Percentiles rank a stretch among this genome's conserved stretches.
phyloP scores from a whole-genome alignment of 2,113 vertebrate species.

The Vimba vimba region DNA sequence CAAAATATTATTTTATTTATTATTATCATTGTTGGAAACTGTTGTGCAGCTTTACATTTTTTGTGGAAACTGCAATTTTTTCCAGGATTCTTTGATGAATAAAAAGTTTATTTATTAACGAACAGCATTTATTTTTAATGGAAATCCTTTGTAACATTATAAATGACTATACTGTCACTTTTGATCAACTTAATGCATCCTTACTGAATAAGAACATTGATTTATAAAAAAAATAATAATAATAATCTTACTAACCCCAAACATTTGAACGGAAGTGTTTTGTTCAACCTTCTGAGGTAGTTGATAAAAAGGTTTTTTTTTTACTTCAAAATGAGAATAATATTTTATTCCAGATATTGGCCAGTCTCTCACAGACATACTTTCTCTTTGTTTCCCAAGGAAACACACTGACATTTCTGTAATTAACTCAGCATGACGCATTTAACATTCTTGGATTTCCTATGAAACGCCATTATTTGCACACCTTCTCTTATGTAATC shows the following conservation, averaged over 20 bases:
- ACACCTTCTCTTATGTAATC: slow-evolving; percentile 3
- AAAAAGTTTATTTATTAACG: no score
- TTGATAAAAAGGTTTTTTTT: not conserved
- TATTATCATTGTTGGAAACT: not conserved
- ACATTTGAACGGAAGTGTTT: not conserved
- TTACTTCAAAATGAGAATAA: not conserved
- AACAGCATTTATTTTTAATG: no score
- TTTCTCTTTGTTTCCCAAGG: slow-evolving; percentile 7
- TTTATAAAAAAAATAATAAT: not conserved
- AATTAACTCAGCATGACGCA: slow-evolving; percentile 35
- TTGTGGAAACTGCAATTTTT: not conserved
- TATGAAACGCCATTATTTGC: slow-evolving; percentile 18
- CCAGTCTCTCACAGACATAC: not conserved
- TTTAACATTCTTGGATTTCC: slow-evolving; percentile 5
- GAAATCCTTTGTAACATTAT: not conserved
- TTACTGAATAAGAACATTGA: not conserved
- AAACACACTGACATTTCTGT: slow-evolving; percentile 37
- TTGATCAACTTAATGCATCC: not conserved
- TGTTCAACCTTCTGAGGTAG: no score
- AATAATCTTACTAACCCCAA: not conserved
- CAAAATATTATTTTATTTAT: not conserved
- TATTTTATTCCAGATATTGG: not conserved
- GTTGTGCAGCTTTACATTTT: not conserved
- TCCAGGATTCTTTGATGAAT: no score
- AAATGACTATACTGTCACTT: not conserved